phyloP scores from a whole-genome alignment of 1,140 invertebrate species.

The Neodiprion pinetum region DNA sequence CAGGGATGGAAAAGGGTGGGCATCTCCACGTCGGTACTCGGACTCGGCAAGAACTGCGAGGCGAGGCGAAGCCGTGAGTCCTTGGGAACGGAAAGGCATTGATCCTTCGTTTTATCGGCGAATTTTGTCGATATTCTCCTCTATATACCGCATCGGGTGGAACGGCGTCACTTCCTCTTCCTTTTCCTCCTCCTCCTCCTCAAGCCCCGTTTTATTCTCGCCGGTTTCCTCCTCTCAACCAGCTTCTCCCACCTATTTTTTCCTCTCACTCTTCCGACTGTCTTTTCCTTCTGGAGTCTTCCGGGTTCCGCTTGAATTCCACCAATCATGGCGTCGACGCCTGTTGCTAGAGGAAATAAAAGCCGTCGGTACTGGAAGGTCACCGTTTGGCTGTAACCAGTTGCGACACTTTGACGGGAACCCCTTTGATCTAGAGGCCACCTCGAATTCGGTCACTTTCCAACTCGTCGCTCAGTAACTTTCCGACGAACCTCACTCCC shows the following conservation, averaged over 20 bases:
- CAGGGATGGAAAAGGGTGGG: background rate
- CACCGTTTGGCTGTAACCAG: no score
- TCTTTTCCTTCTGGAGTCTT: background rate
- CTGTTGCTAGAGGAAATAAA: conserved; percentile 5
- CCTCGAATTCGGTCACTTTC: no score
- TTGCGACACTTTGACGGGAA: no score
- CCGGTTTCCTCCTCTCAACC: no score
- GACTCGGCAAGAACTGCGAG: background rate
- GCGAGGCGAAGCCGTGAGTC: background rate
- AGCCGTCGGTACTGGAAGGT: no score
- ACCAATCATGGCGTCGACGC: background rate
- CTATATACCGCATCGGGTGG: background rate
- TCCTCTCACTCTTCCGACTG: background rate
- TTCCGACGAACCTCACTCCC: no score
- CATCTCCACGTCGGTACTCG: background rate
- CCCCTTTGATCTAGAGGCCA: no score
- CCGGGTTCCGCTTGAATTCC: background rate
- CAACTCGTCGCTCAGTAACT: no score
- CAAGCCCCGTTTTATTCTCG: no score
- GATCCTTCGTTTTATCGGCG: background rate
- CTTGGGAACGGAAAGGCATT: background rate
- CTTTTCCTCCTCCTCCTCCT: background rate
- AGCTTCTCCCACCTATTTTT: background rate
- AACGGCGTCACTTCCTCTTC: conserved; percentile 4
- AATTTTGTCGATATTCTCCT: background rate